Conservation (phyloP, 2,797 vertebrate species). For the Numenius phaeopus region DNA sequence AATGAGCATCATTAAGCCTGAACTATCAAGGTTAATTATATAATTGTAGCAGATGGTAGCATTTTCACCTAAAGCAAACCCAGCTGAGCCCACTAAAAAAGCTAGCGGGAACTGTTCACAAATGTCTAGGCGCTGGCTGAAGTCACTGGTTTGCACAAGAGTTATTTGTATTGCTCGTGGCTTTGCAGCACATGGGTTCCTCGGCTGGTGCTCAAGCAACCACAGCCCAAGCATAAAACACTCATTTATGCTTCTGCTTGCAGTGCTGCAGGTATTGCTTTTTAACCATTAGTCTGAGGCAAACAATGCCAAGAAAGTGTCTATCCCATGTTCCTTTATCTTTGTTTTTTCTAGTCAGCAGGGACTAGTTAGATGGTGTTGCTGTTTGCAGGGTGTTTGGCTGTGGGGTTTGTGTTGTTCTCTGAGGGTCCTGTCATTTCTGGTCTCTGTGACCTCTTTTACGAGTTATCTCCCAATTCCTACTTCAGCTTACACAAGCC, state of each 20-base stretch:
- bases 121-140: neutral
- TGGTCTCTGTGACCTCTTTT: neutral
- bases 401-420: accelerated
- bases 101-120: neutral
- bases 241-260: neutral
- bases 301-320: accelerated
- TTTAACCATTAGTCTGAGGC: accelerated
- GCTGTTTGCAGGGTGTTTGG: neutral
- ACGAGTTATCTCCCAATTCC: neutral
- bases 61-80: conserved; percentile 56
- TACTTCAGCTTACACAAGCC: accelerated
- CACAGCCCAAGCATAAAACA: accelerated
- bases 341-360: accelerated
- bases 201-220: accelerated
- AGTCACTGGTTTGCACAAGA: neutral
- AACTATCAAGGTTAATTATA: conserved; percentile 53
- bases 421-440: neutral
- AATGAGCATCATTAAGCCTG: conserved; percentile 43
- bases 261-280: accelerated
- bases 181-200: accelerated
- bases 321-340: accelerated
- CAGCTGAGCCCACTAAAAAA: conserved; percentile 28
- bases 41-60: conserved; percentile 55
- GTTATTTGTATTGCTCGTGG: accelerated
- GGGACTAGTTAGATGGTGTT: neutral